Base-by-base conservation (phyloP, 2,888 invertebrate genomes). In the Calliopum simillimum region DNA sequence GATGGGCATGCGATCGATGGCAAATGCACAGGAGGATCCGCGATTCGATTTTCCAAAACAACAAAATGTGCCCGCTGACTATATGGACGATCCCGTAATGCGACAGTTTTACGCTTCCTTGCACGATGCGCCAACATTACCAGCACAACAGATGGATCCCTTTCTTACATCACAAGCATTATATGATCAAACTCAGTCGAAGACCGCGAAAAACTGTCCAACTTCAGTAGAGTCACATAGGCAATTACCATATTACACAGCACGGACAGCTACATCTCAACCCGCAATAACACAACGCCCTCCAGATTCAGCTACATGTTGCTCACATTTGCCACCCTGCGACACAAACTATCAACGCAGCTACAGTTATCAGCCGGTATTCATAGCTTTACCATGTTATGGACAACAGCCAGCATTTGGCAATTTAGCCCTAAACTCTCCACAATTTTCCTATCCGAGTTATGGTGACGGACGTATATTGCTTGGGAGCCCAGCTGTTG, bases 71-170 rank as follows among this genome's bases (percentile, higher is more conserved):
- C 51, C 67, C 12, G 6, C 46, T 6, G 73, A 78, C 0, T 69
- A 72, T n/a, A 41, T 61, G 19, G 77, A 81, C 56, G 82, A 82
- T 77, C 81, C 80, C 2, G 74, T 82, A 2, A 82, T 82, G 81
- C 77, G 75, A 11, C 73, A 73, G 6, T 82, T 81, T 49, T 82
- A 81, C 41, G 71, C 71, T 46, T 79, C 79, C 16, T 12, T 78
- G 68, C 59, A 51, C 5, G 44, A 68, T 19, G 72, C 43, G 2
- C 56, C 69, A 25, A 49, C 43, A 46, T n/a, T 41, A 12, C 19
- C 66, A 21, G 1, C 43, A 16, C 1, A 1, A 19, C 11, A n/a
- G 19, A 49, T 12, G 49, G 49, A 16, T 11, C 46, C 63, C 16
- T 21, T 44, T 12, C 25, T n/a, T 8, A 4, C 47, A n/a, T 0